Evolutionary conservation across 2,797 vertebrate genomes (phyloP), one percentile per base, ranked within the genome.

Genomic region (Silurus aristotelis): DNA sequence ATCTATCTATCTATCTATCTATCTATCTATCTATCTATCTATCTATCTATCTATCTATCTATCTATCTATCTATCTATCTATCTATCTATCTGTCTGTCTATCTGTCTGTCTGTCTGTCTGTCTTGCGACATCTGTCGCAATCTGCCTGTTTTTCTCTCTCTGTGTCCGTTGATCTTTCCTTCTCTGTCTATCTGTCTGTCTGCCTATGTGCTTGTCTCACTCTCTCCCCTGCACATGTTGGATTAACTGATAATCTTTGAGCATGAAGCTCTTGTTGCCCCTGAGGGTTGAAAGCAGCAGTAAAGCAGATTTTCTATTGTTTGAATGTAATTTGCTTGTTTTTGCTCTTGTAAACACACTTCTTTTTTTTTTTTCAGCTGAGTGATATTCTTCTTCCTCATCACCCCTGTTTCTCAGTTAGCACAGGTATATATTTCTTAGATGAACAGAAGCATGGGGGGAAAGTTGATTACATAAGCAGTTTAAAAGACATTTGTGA

Each of bases 231-330:
- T 94, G 93, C 94, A 95, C 94, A 95, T 95, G 55, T 95, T 95
- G 95, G 95, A 96, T 96, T 95, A 96, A 96, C 94, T 94, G 95
- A 96, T 96, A 95, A 95, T 96, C 95, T 95, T 95, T 95, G 93
- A 94, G 95, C 94, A 95, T 94, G 94, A 95, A 95, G 94, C 52
- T 95, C 93, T 94, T 92, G 90, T 92, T 92, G 93, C 93, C 95
- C 87, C 86, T 88, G 94, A 93, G 94, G 93, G n/a, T 61, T 83
- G 90, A 90, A 82, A 90, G 90, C 90, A 15, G 80, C 77, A 70
- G 68, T 86, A 84, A 27, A 80, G 93, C 90, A 90, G 92, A 93
- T 55, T 91, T 92, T 73, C 92, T 91, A 94, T 95, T 95, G 94
- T 95, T 94, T 94, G 89, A 92, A 92, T 88, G 90, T 94, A 93